These are phyloP conservation scores for Eptatretus burgeri DNA, from an alignment of 2,113 vertebrate species.

Conservation along the genomic window DNA sequence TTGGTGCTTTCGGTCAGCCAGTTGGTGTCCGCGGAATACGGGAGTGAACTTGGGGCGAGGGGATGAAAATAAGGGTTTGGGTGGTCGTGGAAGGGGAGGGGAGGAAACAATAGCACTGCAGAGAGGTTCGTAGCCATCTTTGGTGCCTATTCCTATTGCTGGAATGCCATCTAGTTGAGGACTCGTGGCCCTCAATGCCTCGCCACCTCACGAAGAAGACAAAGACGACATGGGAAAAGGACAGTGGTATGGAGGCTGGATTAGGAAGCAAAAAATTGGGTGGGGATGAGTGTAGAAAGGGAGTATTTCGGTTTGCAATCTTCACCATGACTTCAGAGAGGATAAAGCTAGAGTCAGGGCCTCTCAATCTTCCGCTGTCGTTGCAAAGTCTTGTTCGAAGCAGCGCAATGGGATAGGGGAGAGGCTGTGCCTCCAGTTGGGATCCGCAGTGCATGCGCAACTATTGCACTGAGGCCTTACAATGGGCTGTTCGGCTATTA, in stretches of 20 bases:
- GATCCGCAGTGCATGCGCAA: background rate
- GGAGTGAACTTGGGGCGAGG: background rate
- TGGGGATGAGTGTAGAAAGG: too few relatives aligned
- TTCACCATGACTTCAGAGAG: background rate
- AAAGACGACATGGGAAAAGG: too few relatives aligned
- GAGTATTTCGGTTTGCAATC: background rate
- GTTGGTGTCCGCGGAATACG: background rate
- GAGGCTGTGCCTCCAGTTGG: constrained; percentile 5
- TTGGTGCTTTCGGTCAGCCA: background rate
- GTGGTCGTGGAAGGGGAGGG: background rate
- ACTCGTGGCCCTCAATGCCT: too few relatives aligned
- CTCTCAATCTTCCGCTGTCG: background rate
- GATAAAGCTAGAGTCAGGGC: constrained; percentile 1
- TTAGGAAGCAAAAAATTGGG: too few relatives aligned
- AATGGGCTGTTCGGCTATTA: constrained; percentile 2
- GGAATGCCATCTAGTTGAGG: too few relatives aligned
- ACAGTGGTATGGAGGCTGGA: too few relatives aligned
- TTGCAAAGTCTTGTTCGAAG: background rate
- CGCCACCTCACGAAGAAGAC: too few relatives aligned
- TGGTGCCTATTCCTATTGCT: too few relatives aligned
- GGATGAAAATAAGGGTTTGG: background rate
- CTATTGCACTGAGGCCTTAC: background rate
- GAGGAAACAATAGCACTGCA: too few relatives aligned
- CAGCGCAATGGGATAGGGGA: background rate
- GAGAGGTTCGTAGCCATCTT: too few relatives aligned